Percentiles rank a stretch among this genome's conserved stretches.
Evolutionary conservation across 2,113 vertebrate genomes (phyloP).

Genomic region (Notarius lentiginosus): DNA sequence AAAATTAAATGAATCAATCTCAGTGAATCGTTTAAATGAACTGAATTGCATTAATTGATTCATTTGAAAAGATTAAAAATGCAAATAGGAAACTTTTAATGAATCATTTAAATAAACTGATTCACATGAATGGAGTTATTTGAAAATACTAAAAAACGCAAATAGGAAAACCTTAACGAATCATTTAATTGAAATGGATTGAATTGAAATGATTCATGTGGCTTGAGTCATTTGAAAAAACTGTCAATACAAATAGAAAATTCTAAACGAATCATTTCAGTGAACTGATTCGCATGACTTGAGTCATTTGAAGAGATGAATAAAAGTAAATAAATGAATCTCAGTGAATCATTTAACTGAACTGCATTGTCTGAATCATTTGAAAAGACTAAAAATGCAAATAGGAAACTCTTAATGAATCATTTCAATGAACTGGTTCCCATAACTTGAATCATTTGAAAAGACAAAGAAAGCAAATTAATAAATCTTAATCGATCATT

Average conservation of each 20-base stretch:
- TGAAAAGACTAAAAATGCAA: not conserved
- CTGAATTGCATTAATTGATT: not conserved
- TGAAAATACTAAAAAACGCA: not conserved
- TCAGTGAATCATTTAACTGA: not conserved
- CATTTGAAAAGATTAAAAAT: not conserved
- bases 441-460: not conserved
- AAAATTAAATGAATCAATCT: not conserved
- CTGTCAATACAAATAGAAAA: not conserved
- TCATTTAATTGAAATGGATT: not conserved
- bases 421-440: not conserved
- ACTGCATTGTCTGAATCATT: not conserved
- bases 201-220: not conserved
- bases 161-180: no score
- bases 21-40: not conserved
- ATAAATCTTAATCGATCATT: not conserved
- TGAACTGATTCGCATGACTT: not conserved
- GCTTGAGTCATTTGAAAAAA: not conserved
- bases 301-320: not conserved
- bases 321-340: not conserved
- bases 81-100: not conserved
- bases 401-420: not conserved
- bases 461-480: not conserved
- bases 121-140: not conserved
- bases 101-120: not conserved
- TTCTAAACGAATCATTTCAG: not conserved